Base-by-base conservation (phyloP, 2,797 vertebrate genomes). In the Cryptoblepharus egeriae region DNA sequence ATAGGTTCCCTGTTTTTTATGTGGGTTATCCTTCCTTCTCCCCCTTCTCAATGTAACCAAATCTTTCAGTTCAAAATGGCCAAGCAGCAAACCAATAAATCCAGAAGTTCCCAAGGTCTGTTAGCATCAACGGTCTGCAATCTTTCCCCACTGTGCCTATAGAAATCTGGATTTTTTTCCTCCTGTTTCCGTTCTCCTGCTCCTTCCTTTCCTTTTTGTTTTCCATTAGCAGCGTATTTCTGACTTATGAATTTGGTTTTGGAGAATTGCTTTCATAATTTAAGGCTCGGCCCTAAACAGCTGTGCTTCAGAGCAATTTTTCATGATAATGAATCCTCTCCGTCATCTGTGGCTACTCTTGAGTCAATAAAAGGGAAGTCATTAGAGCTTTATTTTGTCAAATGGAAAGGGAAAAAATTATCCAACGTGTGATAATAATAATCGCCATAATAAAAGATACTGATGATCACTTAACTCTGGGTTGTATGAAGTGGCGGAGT, bases 201-300 rank as follows among this genome's bases (percentile, higher is more conserved):
- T 1, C 18, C 22, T 24, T 18, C 39, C 32, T 7, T 8, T 12
- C 55, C 24, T 57, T 49, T 52, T 52, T 13, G n/a, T 67, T 70
- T 39, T 67, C 0, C 58, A 67, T 7, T 75, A 15, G 16, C 63
- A 86, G 76, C 42, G 30, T 85, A 20, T 87, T 88, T 90, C 39
- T 85, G 63, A 87, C 68, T 85, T 80, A 81, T 80, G 42, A 82
- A 83, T 90, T 90, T 89, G 84, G 39, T 88, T 85, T 87, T 61
- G 39, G 71, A 81, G 83, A 88, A 91, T 87, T 88, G 83, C 80
- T 88, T 85, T 85, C 84, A 88, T 93, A 92, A 92, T 89, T 92
- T 88, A 89, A 71, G 39, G 77, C 71, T 32, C 67, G 76, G 77
- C 72, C 55, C 80, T 82, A 83, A 90, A 82, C 26, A 76, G 73